Base-by-base conservation (phyloP, 2,797 vertebrate species). In the Phalanger gymnotis region DNA sequence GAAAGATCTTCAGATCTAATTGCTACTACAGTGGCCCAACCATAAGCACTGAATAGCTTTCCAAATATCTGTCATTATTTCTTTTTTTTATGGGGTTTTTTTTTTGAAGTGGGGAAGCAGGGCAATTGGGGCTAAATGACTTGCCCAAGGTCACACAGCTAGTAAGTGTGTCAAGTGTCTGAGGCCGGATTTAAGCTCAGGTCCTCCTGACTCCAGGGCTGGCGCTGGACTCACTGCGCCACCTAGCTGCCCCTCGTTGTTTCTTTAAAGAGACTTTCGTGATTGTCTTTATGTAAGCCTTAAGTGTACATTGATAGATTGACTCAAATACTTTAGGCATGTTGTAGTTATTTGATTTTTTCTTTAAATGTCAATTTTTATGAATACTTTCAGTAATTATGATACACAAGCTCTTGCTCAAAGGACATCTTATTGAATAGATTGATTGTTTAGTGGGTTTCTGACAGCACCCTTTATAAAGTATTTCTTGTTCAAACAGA, bases 381-480 rank as follows among this genome's bases (percentile, higher is more conserved):
- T 81, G 10, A 81, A 47, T 47, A 81, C 40, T 47, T 87, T 47
- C 73, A 87, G 19, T 27, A 87, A 14, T 87, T 87, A 10, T 27
- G 9, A 47, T 47, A 47, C 13, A 51, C 40, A 87, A 27, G 7
- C 73, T 87, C 73, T 87, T 87, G 73, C 40, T 87, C 25, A 87
- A 87, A 51, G 73, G 40, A 87, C 40, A 47, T 87, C 6, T 87
- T 87, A 5, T 87, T 87, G 40, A 47, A 47, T 87, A 51, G 40
- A 87, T 4, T 3, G 9, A 87, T 22, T 87, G 40, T 47, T 47
- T 47, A 47, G 9, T 87, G 73, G 40, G 73, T 87, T 94, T 94
- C 93, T 95, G 96, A 51, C 66, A 94, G n/a, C 90, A 96, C 47
- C 66, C 27, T 93, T 95, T 93, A 90, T 66, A 87, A 58, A 92